Evolutionary conservation across 2,113 vertebrate species (phyloP).

Genomic region (Nestor notabilis): DNA sequence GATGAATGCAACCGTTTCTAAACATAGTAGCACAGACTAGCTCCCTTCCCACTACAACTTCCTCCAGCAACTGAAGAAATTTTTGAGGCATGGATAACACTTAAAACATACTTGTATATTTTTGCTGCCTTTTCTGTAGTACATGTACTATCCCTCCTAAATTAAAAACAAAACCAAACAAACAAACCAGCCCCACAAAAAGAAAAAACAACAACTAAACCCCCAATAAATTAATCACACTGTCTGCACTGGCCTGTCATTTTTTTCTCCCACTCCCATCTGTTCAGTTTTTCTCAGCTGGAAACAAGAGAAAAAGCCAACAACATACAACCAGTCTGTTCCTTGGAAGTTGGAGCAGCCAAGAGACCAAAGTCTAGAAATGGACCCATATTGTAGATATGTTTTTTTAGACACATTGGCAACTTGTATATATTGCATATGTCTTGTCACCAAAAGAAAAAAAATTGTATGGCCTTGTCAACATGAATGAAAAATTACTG

Average conservation of each 20-base stretch:
- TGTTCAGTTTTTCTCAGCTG: slow-evolving; percentile 52
- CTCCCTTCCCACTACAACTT: not conserved
- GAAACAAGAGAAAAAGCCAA: slow-evolving; percentile 18
- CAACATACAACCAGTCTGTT: not conserved
- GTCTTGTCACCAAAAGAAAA: not conserved
- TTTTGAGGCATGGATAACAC: not conserved
- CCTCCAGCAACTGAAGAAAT: not conserved
- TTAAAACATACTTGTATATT: not conserved
- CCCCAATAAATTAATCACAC: not conserved
- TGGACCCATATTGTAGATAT: not conserved
- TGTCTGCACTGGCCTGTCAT: not conserved
- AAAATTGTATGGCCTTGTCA: not conserved
- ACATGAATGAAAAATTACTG: not conserved
- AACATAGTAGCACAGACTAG: not conserved
- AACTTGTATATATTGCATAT: not conserved
- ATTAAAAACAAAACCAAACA: not conserved
- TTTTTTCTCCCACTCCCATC: slow-evolving; percentile 63
- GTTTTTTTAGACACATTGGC: not conserved
- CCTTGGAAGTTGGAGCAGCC: not conserved
- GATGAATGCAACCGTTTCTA: not conserved
- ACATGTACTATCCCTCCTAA: not conserved
- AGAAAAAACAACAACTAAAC: not conserved
- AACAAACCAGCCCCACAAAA: not conserved
- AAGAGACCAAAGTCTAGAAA: not conserved
- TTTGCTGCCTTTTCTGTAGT: not conserved